These are phyloP conservation scores for Acrossocheilus wenchowensis DNA, from an alignment of 2,797 vertebrate species.

Conservation along the genomic window DNA sequence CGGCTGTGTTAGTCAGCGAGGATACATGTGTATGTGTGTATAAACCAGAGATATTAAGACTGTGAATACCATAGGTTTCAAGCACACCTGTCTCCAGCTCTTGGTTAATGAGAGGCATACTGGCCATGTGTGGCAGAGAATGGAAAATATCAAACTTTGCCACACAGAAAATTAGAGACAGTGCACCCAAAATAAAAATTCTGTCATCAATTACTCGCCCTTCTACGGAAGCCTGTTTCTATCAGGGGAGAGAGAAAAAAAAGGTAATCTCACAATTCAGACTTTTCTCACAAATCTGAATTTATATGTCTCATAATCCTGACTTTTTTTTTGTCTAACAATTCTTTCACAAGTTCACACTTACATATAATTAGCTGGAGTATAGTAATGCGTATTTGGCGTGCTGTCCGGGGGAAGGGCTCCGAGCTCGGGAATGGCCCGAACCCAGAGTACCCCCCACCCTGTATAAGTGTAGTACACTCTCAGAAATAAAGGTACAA, in stretches of 20 bases:
- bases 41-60: slow-evolving; percentile 2
- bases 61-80: slow-evolving; percentile 12
- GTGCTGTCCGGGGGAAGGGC: too few species aligned
- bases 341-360: too few species aligned
- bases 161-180: neutral
- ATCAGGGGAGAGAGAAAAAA: neutral
- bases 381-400: too few species aligned
- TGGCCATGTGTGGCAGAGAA: neutral
- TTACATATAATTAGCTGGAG: too few species aligned
- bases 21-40: neutral
- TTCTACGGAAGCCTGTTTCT: neutral
- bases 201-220: neutral
- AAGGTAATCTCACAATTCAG: neutral
- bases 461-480: too few species aligned
- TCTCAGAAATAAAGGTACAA: too few species aligned
- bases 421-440: too few species aligned
- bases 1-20: slow-evolving; percentile 4
- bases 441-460: too few species aligned
- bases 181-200: neutral
- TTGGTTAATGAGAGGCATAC: neutral
- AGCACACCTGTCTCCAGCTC: neutral
- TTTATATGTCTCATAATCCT: too few species aligned
- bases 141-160: neutral
- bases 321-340: too few species aligned
- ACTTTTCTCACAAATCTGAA: neutral